phyloP scores from a whole-genome alignment of 2,797 vertebrate genomes.

The Kryptopterus vitreolus region DNA sequence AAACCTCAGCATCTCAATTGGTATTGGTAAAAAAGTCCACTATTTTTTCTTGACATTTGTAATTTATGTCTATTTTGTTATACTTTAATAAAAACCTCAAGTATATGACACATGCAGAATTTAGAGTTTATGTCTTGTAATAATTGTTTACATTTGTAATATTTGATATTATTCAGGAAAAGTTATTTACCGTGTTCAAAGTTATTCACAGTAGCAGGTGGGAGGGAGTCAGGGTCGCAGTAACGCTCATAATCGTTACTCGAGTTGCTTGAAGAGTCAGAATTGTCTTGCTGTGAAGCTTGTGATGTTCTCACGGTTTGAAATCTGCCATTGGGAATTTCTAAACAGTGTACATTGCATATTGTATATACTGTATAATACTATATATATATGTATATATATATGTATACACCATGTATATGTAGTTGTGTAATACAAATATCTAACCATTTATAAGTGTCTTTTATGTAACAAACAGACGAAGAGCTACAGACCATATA shows the following conservation, averaged over 20 bases:
- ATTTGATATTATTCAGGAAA: neutral
- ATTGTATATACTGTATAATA: neutral
- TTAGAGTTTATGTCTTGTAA: too few species aligned
- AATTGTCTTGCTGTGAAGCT: neutral
- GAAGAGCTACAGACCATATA: slow-evolving; percentile 33
- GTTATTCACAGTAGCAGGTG: slow-evolving; percentile 24
- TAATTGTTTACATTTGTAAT: too few species aligned
- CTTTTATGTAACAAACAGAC: neutral
- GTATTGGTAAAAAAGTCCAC: neutral
- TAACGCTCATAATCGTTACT: slow-evolving; percentile 51
- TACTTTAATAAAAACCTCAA: neutral
- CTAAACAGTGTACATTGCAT: neutral
- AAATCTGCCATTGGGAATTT: neutral
- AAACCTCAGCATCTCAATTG: neutral
- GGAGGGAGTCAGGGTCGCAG: slow-evolving; percentile 19
- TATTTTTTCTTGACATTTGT: neutral
- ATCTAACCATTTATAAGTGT: neutral
- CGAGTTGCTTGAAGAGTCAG: slow-evolving; percentile 44
- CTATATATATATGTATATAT: too few species aligned
- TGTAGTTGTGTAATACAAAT: neutral
- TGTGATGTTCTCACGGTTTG: neutral
- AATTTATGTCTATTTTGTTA: neutral
- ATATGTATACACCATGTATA: neutral
- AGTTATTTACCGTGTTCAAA: slow-evolving; percentile 34
- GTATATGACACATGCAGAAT: neutral